Evolutionary conservation across 2,113 vertebrate genomes (phyloP).

Genomic region (Phalacrocorax brasilianus): DNA sequence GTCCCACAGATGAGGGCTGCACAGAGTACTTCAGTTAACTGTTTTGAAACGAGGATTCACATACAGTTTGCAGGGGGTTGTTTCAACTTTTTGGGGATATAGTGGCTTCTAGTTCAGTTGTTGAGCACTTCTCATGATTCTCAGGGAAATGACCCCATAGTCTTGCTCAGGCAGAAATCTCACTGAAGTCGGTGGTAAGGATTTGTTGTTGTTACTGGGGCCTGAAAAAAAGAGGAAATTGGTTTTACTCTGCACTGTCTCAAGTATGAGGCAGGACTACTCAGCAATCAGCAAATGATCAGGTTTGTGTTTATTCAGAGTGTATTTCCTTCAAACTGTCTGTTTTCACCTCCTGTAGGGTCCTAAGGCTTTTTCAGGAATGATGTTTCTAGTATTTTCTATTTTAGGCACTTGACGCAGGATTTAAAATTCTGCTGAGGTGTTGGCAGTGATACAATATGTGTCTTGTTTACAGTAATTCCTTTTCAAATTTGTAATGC

Average conservation of each 20-base stretch:
- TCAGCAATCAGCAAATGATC: neutral
- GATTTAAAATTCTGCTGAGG: neutral
- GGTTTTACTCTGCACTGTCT: neutral
- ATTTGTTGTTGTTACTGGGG: neutral
- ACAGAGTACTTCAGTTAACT: neutral
- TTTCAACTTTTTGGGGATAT: neutral
- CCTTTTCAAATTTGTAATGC: neutral
- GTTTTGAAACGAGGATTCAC: neutral
- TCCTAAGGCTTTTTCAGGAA: neutral
- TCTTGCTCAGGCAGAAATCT: neutral
- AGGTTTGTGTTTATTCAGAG: neutral
- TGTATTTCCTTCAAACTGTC: neutral
- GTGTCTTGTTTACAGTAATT: neutral
- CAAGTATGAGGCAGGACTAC: neutral
- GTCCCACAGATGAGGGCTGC: neutral
- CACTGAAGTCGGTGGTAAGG: neutral
- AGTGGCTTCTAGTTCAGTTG: neutral
- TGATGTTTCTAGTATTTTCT: neutral
- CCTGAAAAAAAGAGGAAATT: neutral
- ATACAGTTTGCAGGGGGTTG: fast-evolving
- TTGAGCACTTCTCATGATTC: neutral
- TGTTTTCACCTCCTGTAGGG: neutral
- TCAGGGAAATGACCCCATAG: neutral
- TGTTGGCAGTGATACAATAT: neutral
- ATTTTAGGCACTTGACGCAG: neutral